Evolutionary conservation across 2,797 vertebrate species (phyloP), one percentile per base, ranked within the genome.

Genomic region (Enteromius thamalakanensis): DNA sequence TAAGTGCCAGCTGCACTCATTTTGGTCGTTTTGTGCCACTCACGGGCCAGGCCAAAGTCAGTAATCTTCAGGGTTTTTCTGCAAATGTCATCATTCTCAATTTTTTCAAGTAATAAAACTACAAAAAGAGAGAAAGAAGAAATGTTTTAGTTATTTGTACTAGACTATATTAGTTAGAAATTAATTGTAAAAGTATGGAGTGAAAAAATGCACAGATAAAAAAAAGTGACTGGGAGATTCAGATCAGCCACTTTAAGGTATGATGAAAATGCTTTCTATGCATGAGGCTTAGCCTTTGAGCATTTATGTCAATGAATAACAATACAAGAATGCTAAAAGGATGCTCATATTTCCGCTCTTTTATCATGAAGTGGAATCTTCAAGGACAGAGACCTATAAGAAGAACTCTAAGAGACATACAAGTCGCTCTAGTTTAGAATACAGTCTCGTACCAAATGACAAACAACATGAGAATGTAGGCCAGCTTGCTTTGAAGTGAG

Each of bases 41-140:
- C 97, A 89, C 98, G 92, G 3, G 98, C 97, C 80, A 99, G 88
- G 87, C 98, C 97, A 4, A 99, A 99, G 90, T 99, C 98, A 10
- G 98, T 98, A 89, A 99, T 99, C 95, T 99, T 99, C 94, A 99
- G 89, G 4, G 96, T 99, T 93, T 99, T 99, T 90, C 96, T 96
- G 84, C 94, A 94, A 62, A 99, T 94, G 91, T 98, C 96, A 80
- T 98, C 96, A 58, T 97, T 94, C 72, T 98, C 96, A 76, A 98
- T 97, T 91, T 91, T 96, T 96, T 99, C 97, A 90, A 98, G 95
- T 89, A 99, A 94, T 89, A 99, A 91, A 93, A 99, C 97, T 98
- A 58, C 26, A 37, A 45, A 86, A 71, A 71, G 14, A 45, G 42
- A 71, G 0, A 42, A 79, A 77, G 1, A 17, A 49, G 14, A 64